Percentiles rank a stretch among this genome's conserved stretches.
Conservation (phyloP, 2,888 invertebrate genomes). For the Pristionchus fissidentatus region DNA sequence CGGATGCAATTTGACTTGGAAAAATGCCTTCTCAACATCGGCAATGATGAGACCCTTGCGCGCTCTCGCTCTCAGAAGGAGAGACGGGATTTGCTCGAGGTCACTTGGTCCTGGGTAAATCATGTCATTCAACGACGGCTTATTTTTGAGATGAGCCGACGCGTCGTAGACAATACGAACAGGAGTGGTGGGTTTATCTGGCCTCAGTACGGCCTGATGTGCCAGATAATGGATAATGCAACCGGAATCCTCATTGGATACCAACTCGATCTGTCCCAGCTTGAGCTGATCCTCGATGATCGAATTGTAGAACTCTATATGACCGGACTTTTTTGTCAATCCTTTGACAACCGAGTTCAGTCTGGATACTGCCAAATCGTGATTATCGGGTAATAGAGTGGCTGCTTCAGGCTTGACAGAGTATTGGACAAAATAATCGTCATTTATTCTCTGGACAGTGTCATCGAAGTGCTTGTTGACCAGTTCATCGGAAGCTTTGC, state of each 20-base stretch:
- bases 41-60: constrained; percentile 43
- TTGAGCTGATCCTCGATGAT: background rate
- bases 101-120: constrained; percentile 51
- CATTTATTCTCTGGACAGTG: no score
- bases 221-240: background rate
- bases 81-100: constrained; percentile 48
- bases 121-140: constrained; percentile 56
- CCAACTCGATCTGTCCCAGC: background rate
- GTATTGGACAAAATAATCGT: background rate
- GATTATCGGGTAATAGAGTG: background rate
- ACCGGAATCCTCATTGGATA: background rate
- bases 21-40: constrained; percentile 46
- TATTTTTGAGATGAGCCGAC: constrained; percentile 40
- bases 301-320: background rate
- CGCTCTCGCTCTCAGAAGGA: constrained; percentile 52
- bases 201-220: background rate
- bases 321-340: background rate
- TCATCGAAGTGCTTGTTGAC: background rate
- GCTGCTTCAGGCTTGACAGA: background rate
- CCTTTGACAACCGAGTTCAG: background rate
- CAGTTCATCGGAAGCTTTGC: no score
- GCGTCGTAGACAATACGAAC: constrained; percentile 57
- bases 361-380: background rate
- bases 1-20: constrained; percentile 42
- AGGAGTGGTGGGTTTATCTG: constrained; percentile 49